phyloP scores from a whole-genome alignment of 2,888 invertebrate genomes.

The Galerucella nymphaeae region DNA sequence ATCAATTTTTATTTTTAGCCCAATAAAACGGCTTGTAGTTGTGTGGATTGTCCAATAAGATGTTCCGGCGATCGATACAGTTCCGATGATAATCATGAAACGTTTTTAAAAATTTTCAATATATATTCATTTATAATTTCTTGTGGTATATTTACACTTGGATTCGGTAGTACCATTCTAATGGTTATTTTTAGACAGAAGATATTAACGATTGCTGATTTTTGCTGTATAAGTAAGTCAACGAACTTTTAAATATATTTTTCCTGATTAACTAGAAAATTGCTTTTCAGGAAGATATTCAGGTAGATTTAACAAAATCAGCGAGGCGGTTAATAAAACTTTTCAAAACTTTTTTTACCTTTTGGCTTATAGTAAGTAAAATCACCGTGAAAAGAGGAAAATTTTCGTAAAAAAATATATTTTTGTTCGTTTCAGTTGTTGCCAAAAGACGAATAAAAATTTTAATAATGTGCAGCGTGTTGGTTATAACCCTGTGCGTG shows the following conservation, averaged over 20 bases:
- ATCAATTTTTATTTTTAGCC: constrained; percentile 58
- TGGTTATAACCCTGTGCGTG: constrained; percentile 71
- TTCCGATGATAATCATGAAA: constrained; percentile 53
- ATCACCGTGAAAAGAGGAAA: background rate
- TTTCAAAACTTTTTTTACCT: constrained; percentile 62
- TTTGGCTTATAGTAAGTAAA: constrained; percentile 22
- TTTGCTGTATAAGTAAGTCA: constrained; percentile 1
- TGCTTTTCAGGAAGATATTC: constrained; percentile 13
- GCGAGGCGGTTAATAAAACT: constrained; percentile 50
- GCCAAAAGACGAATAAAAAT: constrained; percentile 75
- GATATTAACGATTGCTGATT: background rate
- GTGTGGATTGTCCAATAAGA: constrained; percentile 76
- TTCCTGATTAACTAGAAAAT: no score
- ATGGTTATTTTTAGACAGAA: constrained; percentile 11
- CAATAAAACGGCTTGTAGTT: constrained; percentile 75
- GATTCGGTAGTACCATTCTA: constrained; percentile 8
- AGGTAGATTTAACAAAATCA: constrained; percentile 25
- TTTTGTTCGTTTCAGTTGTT: constrained; percentile 66
- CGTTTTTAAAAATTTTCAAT: constrained; percentile 25
- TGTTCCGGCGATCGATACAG: constrained; percentile 70
- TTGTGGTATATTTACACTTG: constrained; percentile 13
- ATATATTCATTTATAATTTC: constrained; percentile 18
- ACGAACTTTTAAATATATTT: background rate
- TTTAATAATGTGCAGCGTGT: constrained; percentile 73
- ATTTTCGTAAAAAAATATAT: background rate